phyloP scores from a whole-genome alignment of 1,140 invertebrate genomes.

The Phymorhynchus buccinoides region DNA sequence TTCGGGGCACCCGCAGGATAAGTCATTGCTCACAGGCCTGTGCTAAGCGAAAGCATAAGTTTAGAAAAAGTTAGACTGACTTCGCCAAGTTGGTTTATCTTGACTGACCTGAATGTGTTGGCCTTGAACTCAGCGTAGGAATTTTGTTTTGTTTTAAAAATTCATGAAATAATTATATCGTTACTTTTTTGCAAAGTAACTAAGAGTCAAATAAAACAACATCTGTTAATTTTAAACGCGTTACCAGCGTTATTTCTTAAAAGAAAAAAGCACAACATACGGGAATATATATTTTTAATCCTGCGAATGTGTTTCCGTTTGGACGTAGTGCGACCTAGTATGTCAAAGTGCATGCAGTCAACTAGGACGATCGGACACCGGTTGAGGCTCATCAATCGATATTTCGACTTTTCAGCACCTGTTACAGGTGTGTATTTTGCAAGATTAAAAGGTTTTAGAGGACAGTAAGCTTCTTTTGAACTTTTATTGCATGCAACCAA shows the following conservation, averaged over 20 bases:
- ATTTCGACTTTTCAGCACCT: not conserved
- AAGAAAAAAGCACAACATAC: too few relatives aligned
- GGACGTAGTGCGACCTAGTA: not conserved
- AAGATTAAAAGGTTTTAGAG: too few relatives aligned
- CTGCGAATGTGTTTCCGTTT: not conserved
- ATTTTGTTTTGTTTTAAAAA: not conserved
- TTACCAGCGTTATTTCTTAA: too few relatives aligned
- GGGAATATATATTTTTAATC: not conserved
- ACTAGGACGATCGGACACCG: not conserved
- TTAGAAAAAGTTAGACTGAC: too few relatives aligned
- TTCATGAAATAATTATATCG: too few relatives aligned
- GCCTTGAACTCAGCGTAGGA: not conserved
- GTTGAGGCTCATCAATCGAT: not conserved
- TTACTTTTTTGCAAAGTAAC: too few relatives aligned
- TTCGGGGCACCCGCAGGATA: not conserved
- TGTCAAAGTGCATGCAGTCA: conserved; percentile 21
- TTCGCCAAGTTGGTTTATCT: not conserved
- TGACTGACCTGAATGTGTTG: not conserved
- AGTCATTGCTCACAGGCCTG: not conserved
- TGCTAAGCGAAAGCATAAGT: not conserved
- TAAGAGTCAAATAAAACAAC: too few relatives aligned
- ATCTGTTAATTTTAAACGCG: too few relatives aligned
- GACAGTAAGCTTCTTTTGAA: too few relatives aligned
- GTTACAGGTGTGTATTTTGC: conserved; percentile 12
- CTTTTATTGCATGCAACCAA: too few relatives aligned